phyloP scores from a whole-genome alignment of 2,113 vertebrate species.

The Excalfactoria chinensis region DNA sequence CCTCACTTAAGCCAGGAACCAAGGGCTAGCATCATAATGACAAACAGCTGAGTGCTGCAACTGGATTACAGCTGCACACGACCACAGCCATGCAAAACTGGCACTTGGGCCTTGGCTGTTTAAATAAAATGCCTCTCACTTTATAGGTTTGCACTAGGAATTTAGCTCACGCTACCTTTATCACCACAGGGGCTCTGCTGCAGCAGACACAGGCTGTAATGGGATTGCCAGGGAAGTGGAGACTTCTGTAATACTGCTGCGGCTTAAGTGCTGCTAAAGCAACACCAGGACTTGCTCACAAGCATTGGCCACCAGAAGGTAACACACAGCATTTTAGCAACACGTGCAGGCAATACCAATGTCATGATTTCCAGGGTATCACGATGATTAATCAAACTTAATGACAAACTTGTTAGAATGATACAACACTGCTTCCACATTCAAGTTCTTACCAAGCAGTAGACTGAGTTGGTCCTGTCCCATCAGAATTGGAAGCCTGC shows the following conservation, averaged over 20 bases:
- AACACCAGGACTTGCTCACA: background rate
- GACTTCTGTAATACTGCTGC: background rate
- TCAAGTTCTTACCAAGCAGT: too few species aligned
- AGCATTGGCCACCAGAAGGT: background rate
- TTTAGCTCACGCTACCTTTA: background rate
- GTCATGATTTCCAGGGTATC: fast-evolving
- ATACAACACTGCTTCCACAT: background rate
- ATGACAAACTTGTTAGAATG: background rate
- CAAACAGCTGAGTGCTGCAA: background rate
- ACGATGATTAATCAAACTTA: background rate
- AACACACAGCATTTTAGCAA: background rate
- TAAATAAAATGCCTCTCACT: background rate
- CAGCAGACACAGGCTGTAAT: fast-evolving
- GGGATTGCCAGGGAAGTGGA: background rate
- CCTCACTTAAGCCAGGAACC: fast-evolving
- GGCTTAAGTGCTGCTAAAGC: background rate
- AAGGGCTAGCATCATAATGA: fast-evolving
- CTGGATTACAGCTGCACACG: background rate
- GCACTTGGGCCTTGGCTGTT: background rate
- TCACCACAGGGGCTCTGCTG: background rate
- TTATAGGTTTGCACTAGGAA: background rate
- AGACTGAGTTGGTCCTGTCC: background rate
- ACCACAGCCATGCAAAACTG: background rate
- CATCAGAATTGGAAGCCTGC: background rate
- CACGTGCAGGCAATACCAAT: background rate